Base-by-base conservation (phyloP, 2,888 invertebrate species). In the Pheosia tremula region DNA sequence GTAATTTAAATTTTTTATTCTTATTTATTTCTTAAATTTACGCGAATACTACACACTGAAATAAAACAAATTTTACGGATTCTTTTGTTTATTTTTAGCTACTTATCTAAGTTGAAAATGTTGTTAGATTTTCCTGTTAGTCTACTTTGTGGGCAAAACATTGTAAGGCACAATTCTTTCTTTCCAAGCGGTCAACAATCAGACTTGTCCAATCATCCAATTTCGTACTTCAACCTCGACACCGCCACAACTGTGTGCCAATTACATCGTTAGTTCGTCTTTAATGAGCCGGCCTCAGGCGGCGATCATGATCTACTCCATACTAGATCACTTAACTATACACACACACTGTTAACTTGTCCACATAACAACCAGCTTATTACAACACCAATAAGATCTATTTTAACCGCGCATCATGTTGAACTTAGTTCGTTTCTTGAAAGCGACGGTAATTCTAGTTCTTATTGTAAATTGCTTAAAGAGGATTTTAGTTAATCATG, bases 261-360 rank as follows among this genome's bases (percentile, higher is more conserved):
- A 90, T 91, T 89, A 89, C 85, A 85, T 91, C 86, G 87, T 91
- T 91, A 91, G 88, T 81, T 84, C 76, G 63, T 77, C 78, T 79
- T 78, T 90, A 90, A 90, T 90, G 85, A 88, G 85, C 60, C 72
- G 66, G 81, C 86, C 83, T 78, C 73, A 69, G 84, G 87, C 83
- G 60, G 71, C 78, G 78, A 80, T 83, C 83, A 80, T 74, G 77
- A 74, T 77, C 77, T 78, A 68, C 65, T 73, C 61, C 75, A 69
- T 74, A 79, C 79, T 81, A 79, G 76, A 79, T 81, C 79, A 82
- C 74, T 77, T 77, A 77, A 61, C 63, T 74, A 69, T 74, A 65
- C 65, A 74, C 72, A 65, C 65, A 74, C 72, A 73, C 59, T 66
- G 65, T 67, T 71, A 62, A 64, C 63, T 56, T 58, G 60, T 59